phyloP scores from a whole-genome alignment of 1,140 invertebrate species.

The Neoseiulus cucumeris region DNA sequence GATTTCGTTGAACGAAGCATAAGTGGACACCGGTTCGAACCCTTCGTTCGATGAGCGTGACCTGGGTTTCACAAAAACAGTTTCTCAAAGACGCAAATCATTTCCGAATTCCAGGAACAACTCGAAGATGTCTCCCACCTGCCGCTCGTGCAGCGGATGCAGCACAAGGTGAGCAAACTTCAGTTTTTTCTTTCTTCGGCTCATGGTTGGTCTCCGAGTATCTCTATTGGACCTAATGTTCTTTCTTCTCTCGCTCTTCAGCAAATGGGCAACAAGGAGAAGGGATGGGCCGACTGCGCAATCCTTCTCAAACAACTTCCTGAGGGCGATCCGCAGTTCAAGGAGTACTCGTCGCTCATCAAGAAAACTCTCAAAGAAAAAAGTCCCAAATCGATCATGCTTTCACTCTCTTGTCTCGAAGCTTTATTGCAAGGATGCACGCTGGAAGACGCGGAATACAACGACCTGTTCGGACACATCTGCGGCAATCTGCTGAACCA shows the following conservation, averaged over 20 bases:
- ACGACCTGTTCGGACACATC: slow-evolving; percentile 1
- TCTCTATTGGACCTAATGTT: background rate
- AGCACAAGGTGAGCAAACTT: slow-evolving; percentile 1
- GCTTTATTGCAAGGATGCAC: background rate
- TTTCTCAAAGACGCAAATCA: too few relatives aligned
- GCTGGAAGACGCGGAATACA: background rate
- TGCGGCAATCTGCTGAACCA: background rate
- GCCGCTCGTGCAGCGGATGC: slow-evolving; percentile 1
- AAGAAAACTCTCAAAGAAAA: slow-evolving; percentile 8
- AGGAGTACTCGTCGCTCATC: background rate
- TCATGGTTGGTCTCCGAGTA: background rate
- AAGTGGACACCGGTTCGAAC: too few relatives aligned
- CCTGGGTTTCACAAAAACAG: too few relatives aligned
- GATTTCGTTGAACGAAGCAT: too few relatives aligned
- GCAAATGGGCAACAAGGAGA: slow-evolving; percentile 10
- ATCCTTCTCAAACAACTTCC: background rate
- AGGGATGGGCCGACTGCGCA: background rate
- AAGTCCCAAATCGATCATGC: background rate
- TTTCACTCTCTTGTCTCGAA: background rate
- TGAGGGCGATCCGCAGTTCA: background rate
- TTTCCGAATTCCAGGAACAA: background rate
- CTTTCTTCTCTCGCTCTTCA: background rate
- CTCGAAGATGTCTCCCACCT: slow-evolving; percentile 9
- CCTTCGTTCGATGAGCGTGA: too few relatives aligned
- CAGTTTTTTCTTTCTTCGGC: background rate